Evolutionary conservation across 2,797 vertebrate species (phyloP), one percentile per base, ranked within the genome.

Genomic region (Tangara arthus): DNA sequence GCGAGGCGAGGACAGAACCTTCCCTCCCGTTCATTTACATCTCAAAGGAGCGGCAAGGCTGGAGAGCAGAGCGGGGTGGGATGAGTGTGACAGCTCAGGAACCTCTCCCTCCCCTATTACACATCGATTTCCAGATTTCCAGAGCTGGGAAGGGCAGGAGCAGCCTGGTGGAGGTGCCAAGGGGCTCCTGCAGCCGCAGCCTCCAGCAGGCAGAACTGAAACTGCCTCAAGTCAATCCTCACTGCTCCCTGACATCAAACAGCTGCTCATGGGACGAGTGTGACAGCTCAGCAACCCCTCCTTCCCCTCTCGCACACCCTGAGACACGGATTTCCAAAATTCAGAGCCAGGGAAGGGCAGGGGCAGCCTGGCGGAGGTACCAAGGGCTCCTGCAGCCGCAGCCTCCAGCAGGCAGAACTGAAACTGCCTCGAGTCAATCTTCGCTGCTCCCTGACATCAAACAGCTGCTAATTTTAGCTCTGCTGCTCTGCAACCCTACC

Each of bases 401-500:
- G 79, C 79, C 87, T 47, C 15, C 80, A 42, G 64, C 37, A 49
- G 0, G 8, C 76, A 60, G 39, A 83, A 59, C 55, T 72, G 84
- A 76, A 71, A 69, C 32, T 52, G 91, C 91, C 86, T 92, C 2
- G 15, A 10, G 84, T 79, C 94, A 82, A 93, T 94, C 95, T 77
- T 23, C 37, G 1, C 84, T 83, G 84, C 92, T 91, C 89, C 84
- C 87, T 93, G 76, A 93, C 92, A 96, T 95, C 87, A 92, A 97
- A 88, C 69, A 42, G 37, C 35, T 85, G 11, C 93, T 96, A 95
- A 95, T 91, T 96, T 96, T 95, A 96, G 91, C 85, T 76, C 87
- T 65, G 89, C 94, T 94, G 77, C 93, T 95, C 94, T 94, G 44
- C 59, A 97, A 92, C 94, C 79, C 87, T 95, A 96, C 95, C 95